Base-by-base conservation (phyloP, 2,797 vertebrate species). In the Falco cherrug region DNA sequence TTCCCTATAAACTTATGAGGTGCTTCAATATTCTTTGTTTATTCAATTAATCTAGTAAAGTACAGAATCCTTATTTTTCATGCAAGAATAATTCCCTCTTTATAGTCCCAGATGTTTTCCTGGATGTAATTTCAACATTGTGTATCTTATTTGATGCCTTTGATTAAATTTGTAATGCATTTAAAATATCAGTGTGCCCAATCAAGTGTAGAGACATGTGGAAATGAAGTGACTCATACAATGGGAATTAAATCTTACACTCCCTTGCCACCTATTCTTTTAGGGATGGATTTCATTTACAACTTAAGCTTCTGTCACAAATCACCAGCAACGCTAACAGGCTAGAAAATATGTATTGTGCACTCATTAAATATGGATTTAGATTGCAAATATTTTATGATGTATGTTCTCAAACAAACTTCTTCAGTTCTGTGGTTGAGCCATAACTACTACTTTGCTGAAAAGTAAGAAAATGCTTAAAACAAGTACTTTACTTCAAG, bases 131-230 rank as follows among this genome's bases (percentile, higher is more conserved):
- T 90, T 93, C 87, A 89, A 80, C 16, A 56, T 6, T 64, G n/a
- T 74, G 22, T 82, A 48, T 33, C 78, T 84, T 77, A 65, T 68
- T 95, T 56, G 80, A 68, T 80, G 71, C 35, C n/a, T 95, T 84
- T 96, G 88, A 96, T 96, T 95, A 92, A 94, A 93, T 95, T 78
- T 87, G 41, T 37, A 93, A 95, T 89, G 67, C 37, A 80, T 94
- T 95, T 90, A 87, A 87, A 95, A 74, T 93, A 94, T 48, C 95
- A 93, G 13, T 59, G 11, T 79, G 37, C 51, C 53, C 84, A 96
- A 75, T 90, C 84, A 87, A 97, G 84, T 83, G 71, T 59, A 74
- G 81, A 93, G 68, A 78, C 20, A 56, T 11, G 35, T 89, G 90
- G 88, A 93, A 96, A 97, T 87, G 41, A 95, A 92, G 68, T 85